phyloP scores from a whole-genome alignment of 2,888 invertebrate species.

The Polydrusus pterygomalis region DNA sequence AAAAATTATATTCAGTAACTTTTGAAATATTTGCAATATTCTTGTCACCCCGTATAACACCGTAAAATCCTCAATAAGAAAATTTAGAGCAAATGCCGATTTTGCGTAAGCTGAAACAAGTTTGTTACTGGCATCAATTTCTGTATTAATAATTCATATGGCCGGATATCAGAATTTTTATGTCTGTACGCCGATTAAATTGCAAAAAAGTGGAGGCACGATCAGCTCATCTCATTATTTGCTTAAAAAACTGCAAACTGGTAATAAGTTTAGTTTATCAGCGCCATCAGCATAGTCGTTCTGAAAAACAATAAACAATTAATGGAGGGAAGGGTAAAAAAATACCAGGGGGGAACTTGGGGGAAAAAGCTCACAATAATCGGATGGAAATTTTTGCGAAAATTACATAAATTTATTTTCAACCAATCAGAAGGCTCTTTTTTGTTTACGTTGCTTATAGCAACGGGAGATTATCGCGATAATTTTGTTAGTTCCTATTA shows the following conservation, averaged over 20 bases:
- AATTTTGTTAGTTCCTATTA: too few species aligned
- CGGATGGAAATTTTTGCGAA: too few species aligned
- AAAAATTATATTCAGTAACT: too few species aligned
- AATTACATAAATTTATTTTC: too few species aligned
- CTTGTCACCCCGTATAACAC: not conserved
- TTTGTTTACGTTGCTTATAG: too few species aligned
- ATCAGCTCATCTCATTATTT: constrained; percentile 38
- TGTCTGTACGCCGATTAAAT: constrained; percentile 35
- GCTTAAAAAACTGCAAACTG: constrained; percentile 18
- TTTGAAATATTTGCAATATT: too few species aligned
- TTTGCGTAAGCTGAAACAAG: constrained; percentile 39
- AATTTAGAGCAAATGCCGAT: constrained; percentile 22
- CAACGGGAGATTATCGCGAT: too few species aligned
- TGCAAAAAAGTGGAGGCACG: constrained; percentile 30
- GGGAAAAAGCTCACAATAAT: too few species aligned
- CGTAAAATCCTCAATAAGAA: not conserved
- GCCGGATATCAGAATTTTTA: constrained; percentile 42
- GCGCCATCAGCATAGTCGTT: not conserved
- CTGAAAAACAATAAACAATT: too few species aligned
- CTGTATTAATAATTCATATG: constrained; percentile 46
- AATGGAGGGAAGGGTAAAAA: too few species aligned
- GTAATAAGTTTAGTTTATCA: constrained; percentile 11
- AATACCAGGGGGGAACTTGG: too few species aligned
- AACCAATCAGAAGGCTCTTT: too few species aligned
- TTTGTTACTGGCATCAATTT: constrained; percentile 21